Conservation (phyloP, 2,113 vertebrate species). For the Cyphomyrus discorhynchus region DNA sequence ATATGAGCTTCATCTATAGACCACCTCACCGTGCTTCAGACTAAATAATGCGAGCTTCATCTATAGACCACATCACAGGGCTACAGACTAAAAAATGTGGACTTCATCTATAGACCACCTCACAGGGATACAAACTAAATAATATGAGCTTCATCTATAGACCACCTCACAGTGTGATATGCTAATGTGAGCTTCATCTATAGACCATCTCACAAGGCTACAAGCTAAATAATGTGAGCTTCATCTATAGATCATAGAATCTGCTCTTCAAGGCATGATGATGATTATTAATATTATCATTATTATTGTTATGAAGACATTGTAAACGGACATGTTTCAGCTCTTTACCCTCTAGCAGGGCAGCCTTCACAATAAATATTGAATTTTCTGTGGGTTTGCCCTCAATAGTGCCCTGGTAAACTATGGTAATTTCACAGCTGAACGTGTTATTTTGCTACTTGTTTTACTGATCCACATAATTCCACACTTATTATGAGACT, state of each 20-base stretch:
- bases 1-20: background rate
- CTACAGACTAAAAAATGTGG: background rate
- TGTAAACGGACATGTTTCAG: background rate
- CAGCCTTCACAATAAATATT: background rate
- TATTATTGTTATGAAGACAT: background rate
- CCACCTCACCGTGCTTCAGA: background rate
- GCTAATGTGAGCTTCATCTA: background rate
- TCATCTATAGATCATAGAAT: background rate
- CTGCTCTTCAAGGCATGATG: background rate
- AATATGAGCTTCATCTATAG: background rate
- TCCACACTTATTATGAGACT: constrained; percentile 20
- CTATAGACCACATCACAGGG: background rate
- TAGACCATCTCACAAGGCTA: background rate
- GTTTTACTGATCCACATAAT: background rate
- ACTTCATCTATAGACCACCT: background rate
- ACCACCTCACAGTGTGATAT: background rate
- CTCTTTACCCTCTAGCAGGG: background rate
- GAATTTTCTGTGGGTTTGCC: background rate
- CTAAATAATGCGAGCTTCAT: constrained; percentile 48
- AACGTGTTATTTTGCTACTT: background rate
- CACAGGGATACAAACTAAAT: background rate
- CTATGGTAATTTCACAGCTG: background rate
- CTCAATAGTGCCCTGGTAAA: background rate
- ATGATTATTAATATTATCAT: background rate
- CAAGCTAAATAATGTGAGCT: background rate